phyloP scores from a whole-genome alignment of 1,140 invertebrate species.

The Eueides isabella region DNA sequence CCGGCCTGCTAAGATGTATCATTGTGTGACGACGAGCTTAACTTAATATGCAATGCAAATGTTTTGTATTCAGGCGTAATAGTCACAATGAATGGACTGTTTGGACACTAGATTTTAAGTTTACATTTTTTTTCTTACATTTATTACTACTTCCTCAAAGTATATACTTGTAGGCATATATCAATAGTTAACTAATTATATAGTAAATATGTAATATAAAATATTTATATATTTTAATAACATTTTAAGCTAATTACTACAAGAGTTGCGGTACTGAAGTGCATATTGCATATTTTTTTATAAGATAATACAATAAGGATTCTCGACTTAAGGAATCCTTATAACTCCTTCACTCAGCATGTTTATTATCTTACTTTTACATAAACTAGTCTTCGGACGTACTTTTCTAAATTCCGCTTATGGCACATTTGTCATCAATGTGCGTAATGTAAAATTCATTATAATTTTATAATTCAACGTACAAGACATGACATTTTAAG shows the following conservation, averaged over 20 bases:
- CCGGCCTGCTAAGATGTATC: too few species aligned
- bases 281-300: constrained; percentile 27
- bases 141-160: too few species aligned
- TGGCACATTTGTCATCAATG: background rate
- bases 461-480: background rate
- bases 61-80: too few species aligned
- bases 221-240: background rate
- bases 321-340: constrained; percentile 31
- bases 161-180: too few species aligned
- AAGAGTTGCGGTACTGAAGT: background rate
- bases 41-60: too few species aligned
- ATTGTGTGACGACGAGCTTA: too few species aligned
- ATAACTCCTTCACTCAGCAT: constrained; percentile 21
- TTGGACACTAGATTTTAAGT: too few species aligned
- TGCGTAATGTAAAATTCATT: constrained; percentile 12
- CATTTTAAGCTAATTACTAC: background rate
- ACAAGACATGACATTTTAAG: background rate
- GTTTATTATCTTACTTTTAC: constrained; percentile 23
- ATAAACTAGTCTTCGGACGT: constrained; percentile 3
- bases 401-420: constrained; percentile 2
- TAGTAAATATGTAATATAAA: background rate
- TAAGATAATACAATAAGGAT: constrained; percentile 34
- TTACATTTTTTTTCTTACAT: too few species aligned
- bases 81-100: too few species aligned
- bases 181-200: too few species aligned